A percentile compares a stretch with the other conserved stretches of the same genome.
phyloP scores from a whole-genome alignment of 2,797 vertebrate genomes.

The Crocodylus rhombifer region DNA sequence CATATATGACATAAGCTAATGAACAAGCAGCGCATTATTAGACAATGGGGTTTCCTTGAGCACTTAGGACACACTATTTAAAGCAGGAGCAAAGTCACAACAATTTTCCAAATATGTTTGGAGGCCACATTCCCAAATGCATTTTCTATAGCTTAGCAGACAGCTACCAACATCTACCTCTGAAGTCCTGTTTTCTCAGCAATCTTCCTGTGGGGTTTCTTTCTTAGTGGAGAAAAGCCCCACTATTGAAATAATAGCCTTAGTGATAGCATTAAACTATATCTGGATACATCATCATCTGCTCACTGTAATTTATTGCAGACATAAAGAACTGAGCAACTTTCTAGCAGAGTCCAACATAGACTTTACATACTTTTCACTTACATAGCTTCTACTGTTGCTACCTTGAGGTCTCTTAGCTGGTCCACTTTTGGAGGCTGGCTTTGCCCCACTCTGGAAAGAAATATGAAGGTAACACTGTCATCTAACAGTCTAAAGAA shows the following conservation, averaged over 20 bases:
- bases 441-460: slow-evolving; percentile 80
- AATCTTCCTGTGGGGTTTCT: background rate
- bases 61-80: background rate
- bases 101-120: background rate
- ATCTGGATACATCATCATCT: background rate
- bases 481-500: background rate
- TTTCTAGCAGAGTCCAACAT: background rate
- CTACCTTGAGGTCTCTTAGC: slow-evolving; percentile 86
- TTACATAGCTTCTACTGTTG: slow-evolving; percentile 89
- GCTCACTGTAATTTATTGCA: background rate
- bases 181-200: background rate
- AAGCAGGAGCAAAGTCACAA: background rate
- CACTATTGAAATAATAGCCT: background rate
- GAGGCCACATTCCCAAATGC: background rate
- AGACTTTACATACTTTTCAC: slow-evolving; percentile 25
- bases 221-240: background rate
- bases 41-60: background rate
- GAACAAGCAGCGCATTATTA: too few species aligned
- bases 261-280: background rate
- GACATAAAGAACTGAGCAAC: background rate
- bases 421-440: slow-evolving; percentile 80
- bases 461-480: slow-evolving; percentile 2
- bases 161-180: background rate
- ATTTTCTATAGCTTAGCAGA: background rate
- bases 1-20: background rate